These are phyloP conservation scores for Lucilia sericata DNA, from an alignment of 1,140 invertebrate species.

Conservation along the genomic window DNA sequence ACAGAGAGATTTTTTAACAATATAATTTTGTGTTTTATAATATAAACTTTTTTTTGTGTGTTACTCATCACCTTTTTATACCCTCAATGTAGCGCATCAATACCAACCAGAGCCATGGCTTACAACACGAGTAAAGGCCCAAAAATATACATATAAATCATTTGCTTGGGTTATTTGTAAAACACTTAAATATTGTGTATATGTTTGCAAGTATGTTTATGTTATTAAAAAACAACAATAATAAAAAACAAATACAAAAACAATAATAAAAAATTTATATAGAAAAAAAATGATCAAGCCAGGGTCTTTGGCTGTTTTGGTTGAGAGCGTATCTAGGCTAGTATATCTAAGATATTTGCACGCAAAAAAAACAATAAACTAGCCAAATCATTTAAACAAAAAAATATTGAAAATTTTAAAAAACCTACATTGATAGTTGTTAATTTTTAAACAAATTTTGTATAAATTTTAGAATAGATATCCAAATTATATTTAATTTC, in stretches of 20 bases:
- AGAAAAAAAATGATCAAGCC: slow-evolving; percentile 44
- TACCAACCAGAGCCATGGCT: slow-evolving; percentile 4
- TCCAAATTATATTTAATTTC: no score
- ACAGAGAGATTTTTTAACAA: neutral
- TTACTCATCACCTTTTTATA: slow-evolving; percentile 25
- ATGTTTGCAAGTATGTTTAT: neutral
- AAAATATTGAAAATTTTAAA: no score
- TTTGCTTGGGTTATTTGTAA: slow-evolving; percentile 20
- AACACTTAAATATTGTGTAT: slow-evolving; percentile 1
- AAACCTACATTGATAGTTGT: no score
- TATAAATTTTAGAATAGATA: no score
- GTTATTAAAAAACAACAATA: neutral
- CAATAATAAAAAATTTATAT: neutral
- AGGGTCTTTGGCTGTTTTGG: slow-evolving; percentile 66
- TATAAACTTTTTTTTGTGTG: neutral
- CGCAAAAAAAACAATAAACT: slow-evolving; percentile 55
- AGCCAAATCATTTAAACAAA: neutral
- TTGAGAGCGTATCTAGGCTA: slow-evolving; percentile 67
- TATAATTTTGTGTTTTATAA: neutral
- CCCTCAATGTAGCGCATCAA: slow-evolving; percentile 28
- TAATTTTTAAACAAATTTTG: no score
- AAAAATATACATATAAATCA: slow-evolving; percentile 19
- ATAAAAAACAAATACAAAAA: slow-evolving; percentile 4
- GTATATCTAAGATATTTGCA: slow-evolving; percentile 68
- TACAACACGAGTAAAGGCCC: neutral